A percentile compares a stretch with the other conserved stretches of the same genome.
These are phyloP conservation scores for Romanogobio albipinnatus DNA, from an alignment of 2,113 vertebrate species.

Conservation along the genomic window DNA sequence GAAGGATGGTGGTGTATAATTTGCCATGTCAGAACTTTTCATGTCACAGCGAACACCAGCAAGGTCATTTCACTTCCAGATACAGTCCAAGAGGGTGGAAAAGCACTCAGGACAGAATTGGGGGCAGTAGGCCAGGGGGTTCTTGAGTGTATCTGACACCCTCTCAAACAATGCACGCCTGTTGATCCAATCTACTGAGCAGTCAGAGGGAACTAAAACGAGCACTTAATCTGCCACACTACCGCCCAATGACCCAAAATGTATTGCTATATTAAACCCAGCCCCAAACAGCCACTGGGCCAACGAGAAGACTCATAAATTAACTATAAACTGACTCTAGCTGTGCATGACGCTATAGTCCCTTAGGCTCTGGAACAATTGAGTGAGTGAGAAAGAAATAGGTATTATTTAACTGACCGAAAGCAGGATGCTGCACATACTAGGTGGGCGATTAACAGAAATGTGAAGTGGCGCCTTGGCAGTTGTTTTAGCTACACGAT, in stretches of 20 bases:
- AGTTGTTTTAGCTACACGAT: conserved; percentile 42
- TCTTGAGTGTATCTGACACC: conserved; percentile 50
- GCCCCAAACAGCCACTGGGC: conserved; percentile 11
- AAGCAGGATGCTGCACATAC: conserved; percentile 19
- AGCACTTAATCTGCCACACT: conserved; percentile 49
- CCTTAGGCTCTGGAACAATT: conserved; percentile 4
- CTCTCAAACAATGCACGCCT: conserved; percentile 67
- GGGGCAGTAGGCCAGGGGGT: conserved; percentile 16
- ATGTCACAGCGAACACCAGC: background rate
- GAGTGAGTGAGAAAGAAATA: background rate
- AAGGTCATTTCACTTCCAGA: background rate
- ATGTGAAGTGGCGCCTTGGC: conserved; percentile 45
- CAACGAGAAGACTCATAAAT: conserved; percentile 39
- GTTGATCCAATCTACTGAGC: conserved; percentile 57
- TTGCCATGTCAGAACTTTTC: background rate
- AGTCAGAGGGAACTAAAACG: conserved; percentile 54
- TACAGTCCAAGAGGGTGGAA: background rate
- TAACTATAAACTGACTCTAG: conserved; percentile 44
- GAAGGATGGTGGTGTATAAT: background rate
- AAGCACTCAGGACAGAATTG: background rate
- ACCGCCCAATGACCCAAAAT: conserved; percentile 52
- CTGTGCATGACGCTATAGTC: conserved; percentile 59
- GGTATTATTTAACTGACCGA: background rate
- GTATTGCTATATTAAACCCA: conserved; percentile 19
- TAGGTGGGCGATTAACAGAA: conserved; percentile 52